Base-by-base conservation (phyloP, 1,140 invertebrate genomes). In the Hydropsyche tenuis region DNA sequence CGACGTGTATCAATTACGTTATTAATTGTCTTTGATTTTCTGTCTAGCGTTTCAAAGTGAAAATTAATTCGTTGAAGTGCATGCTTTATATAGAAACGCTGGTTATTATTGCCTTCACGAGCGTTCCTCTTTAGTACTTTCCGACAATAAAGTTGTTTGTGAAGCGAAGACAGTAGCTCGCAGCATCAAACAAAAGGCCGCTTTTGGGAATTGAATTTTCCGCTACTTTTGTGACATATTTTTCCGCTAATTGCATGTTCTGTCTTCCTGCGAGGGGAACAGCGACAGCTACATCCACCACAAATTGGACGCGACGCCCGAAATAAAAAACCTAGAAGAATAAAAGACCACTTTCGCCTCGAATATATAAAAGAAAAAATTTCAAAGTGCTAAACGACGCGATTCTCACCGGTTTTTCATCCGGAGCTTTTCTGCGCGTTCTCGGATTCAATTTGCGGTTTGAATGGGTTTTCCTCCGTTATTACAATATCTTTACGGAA, bases 211-310 rank as follows among this genome's bases (percentile, higher is more conserved):
- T 45, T 42, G 18, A 37, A 66, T 66, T 42, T 45, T 14, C 42
- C 30, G 63, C 30, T 27, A 42, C 18, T 45, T 62, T 22, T 43
- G 30, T 45, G 63, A 66, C 63, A 66, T 42, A 66, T 22, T 66
- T 66, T 66, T 37, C 6, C 18, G 42, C 37, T 66, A 66, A 66
- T 66, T 66, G 63, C 63, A 66, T 42, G 63, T 20, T 66, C 20
- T 45, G 4, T 23, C 22, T 66, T 66, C 27, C 22, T n/a, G n/a
- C n/a, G n/a, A n/a, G n/a, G n/a, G 9, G 30, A 37, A 37, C 3
- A 37, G 30, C 30, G 30, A 37, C 30, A 9, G 30, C 9, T 37
- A 37, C 30, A 37, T 37, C 9, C 30, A 37, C 30, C 30, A 9
- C 30, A 37, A 37, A 37, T 37, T 37, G 30, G 30, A 37, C 30